These are phyloP conservation scores for Toxostoma redivivum DNA, from an alignment of 2,113 vertebrate genomes.

Conservation along the genomic window DNA sequence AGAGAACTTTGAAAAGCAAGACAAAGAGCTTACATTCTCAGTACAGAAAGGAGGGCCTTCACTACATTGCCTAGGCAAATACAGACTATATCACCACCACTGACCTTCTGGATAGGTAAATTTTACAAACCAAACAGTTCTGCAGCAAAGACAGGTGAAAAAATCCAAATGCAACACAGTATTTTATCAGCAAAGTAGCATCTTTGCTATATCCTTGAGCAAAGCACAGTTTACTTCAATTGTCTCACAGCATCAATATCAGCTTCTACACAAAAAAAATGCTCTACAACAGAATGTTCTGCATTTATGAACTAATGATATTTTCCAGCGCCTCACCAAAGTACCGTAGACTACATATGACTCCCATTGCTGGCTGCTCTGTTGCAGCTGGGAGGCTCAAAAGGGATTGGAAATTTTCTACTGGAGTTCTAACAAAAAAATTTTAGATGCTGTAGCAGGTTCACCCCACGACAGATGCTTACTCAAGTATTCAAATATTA, in stretches of 20 bases:
- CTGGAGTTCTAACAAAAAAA: not conserved
- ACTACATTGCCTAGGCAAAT: not conserved
- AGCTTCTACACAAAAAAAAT: not conserved
- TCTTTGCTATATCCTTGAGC: not conserved
- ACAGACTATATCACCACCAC: not conserved
- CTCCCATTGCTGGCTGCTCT: not conserved
- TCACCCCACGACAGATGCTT: not conserved
- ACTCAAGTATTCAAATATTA: not conserved
- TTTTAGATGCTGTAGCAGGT: not conserved
- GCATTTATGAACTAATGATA: not conserved
- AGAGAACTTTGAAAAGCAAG: not conserved
- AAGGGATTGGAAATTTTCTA: not conserved
- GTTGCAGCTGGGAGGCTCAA: not conserved
- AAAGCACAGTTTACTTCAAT: not conserved
- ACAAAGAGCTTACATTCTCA: not conserved
- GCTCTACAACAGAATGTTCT: not conserved
- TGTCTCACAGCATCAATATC: not conserved
- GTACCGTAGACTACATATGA: not conserved
- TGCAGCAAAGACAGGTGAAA: not conserved
- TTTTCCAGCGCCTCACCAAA: not conserved
- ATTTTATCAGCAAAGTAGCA: not conserved
- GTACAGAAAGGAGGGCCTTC: not conserved
- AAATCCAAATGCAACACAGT: not conserved
- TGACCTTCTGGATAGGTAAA: not conserved
- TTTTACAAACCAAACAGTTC: not conserved